Percentiles rank a stretch among this genome's conserved stretches.
Conservation (phyloP, 2,888 invertebrate genomes). For the Eurois occulta region DNA sequence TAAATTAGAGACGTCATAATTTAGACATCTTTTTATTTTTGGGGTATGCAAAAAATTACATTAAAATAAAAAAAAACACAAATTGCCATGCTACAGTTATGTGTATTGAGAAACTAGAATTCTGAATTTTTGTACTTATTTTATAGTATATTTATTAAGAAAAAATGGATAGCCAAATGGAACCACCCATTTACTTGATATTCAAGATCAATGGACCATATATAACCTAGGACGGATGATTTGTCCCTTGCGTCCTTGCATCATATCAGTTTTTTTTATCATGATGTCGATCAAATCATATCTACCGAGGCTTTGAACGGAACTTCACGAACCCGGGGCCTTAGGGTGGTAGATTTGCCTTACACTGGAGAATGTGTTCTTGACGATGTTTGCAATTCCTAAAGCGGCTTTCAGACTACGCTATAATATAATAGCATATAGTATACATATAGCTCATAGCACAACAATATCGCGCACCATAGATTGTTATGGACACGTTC, state of each 20-base stretch:
- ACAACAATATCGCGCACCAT: too few species aligned
- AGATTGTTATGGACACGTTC: too few species aligned
- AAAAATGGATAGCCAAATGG: too few species aligned
- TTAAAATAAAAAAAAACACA: slow-evolving; percentile 8
- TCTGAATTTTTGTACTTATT: too few species aligned
- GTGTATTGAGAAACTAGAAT: neutral
- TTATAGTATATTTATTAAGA: too few species aligned
- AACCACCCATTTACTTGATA: too few species aligned
- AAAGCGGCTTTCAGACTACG: too few species aligned
- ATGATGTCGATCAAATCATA: neutral
- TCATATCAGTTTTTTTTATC: too few species aligned
- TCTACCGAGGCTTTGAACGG: neutral
- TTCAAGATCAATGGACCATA: too few species aligned
- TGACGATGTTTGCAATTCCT: neutral
- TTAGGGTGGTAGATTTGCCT: neutral
- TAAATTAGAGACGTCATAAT: neutral
- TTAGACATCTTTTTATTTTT: neutral
- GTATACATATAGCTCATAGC: too few species aligned
- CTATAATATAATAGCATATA: too few species aligned
- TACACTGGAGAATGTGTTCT: neutral
- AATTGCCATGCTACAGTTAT: neutral
- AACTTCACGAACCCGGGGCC: too few species aligned
- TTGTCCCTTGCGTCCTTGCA: neutral
- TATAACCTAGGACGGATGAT: neutral
- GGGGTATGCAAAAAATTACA: neutral